Conservation (phyloP, 2,113 vertebrate genomes). For the Puma concolor region DNA sequence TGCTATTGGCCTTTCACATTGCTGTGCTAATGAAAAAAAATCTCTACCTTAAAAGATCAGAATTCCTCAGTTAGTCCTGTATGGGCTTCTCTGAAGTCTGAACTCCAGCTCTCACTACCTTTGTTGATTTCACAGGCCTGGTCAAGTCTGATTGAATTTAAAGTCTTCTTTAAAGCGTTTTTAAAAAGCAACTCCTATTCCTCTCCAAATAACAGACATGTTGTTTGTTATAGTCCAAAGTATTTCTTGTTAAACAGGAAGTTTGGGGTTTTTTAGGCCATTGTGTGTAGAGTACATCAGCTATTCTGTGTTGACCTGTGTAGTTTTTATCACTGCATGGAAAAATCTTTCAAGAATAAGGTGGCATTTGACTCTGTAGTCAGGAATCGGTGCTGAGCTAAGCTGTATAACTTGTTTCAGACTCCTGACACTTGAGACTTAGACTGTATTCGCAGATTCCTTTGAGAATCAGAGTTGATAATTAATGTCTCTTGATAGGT, state of each 20-base stretch:
- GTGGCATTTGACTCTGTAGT: background rate
- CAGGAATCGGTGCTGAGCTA: background rate
- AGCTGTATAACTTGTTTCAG: background rate
- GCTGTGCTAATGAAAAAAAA: background rate
- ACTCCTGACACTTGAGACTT: background rate
- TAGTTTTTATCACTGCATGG: background rate
- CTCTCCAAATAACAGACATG: background rate
- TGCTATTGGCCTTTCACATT: background rate
- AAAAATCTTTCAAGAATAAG: constrained; percentile 27
- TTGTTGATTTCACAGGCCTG: background rate
- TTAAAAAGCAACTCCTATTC: background rate
- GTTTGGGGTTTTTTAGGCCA: background rate
- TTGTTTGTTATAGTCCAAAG: constrained; percentile 3
- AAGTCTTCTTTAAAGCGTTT: background rate
- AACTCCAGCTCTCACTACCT: background rate
- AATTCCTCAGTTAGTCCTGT: background rate
- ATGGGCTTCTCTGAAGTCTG: background rate
- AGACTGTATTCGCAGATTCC: background rate
- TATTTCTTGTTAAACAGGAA: constrained; percentile 3
- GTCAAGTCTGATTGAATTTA: background rate
- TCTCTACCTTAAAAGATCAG: background rate
- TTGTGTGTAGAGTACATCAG: background rate
- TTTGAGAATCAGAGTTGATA: background rate
- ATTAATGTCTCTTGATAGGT: background rate
- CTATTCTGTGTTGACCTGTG: background rate